Percentiles rank a stretch among this genome's conserved stretches.
These are phyloP conservation scores for Microtus montanus DNA, from an alignment of 2,113 vertebrate species.

Conservation along the genomic window DNA sequence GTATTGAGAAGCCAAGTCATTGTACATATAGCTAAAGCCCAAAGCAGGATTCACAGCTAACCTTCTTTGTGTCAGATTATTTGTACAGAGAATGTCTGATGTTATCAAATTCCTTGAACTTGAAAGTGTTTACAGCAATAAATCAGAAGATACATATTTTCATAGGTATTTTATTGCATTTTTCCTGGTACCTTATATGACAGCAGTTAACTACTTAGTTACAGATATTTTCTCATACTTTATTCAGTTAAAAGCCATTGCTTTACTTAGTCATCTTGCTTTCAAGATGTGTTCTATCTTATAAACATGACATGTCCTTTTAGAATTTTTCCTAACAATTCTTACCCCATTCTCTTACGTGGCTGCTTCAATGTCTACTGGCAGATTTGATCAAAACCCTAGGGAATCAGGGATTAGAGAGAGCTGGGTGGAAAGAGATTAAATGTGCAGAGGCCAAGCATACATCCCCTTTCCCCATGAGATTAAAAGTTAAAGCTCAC, in stretches of 20 bases:
- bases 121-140: slow-evolving; percentile 54
- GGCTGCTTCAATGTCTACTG: neutral
- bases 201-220: neutral
- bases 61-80: slow-evolving; percentile 47
- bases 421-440: neutral
- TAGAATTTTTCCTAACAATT: neutral
- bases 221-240: neutral
- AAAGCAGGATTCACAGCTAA: slow-evolving; percentile 37
- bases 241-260: neutral
- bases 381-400: neutral
- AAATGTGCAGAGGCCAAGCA: neutral
- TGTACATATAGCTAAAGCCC: slow-evolving; percentile 24
- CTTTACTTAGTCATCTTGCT: neutral
- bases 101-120: slow-evolving; percentile 53
- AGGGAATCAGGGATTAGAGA: neutral
- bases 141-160: slow-evolving; percentile 55
- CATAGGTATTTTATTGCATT: neutral
- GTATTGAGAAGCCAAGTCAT: neutral
- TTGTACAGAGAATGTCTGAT: slow-evolving; percentile 28
- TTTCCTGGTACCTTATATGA: neutral
- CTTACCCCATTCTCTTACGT: neutral
- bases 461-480: neutral
- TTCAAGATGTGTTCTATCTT: neutral
- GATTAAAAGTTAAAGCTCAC: neutral
- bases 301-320: neutral